Evolutionary conservation across 2,797 vertebrate species (phyloP).

Genomic region (Acropternis orthonyx): DNA sequence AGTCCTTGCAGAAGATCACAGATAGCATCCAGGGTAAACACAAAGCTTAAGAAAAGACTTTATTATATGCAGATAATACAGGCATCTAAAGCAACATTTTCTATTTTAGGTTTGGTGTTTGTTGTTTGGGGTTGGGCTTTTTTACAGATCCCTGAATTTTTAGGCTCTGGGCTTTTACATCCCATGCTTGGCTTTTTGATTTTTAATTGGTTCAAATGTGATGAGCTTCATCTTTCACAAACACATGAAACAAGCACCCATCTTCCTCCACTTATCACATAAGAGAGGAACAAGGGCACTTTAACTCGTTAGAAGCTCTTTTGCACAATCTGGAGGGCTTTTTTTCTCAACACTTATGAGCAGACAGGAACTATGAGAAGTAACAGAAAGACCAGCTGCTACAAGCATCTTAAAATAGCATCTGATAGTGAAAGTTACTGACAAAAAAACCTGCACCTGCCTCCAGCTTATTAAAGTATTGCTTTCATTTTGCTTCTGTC

Average conservation of each 20-base stretch:
- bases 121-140: not conserved
- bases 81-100: not conserved
- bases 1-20: not conserved
- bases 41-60: not conserved
- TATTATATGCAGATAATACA: not conserved
- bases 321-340: constrained; percentile 16
- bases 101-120: not conserved
- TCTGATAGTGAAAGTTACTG: constrained; percentile 36
- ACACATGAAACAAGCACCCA: not conserved
- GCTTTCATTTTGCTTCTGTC: constrained; percentile 23
- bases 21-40: not conserved
- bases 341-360: not conserved
- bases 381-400: not conserved
- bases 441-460: constrained; percentile 34
- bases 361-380: constrained; percentile 6
- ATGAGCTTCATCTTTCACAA: not conserved
- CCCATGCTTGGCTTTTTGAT: not conserved
- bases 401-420: constrained; percentile 44
- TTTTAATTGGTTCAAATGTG: not conserved
- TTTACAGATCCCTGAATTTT: not conserved
- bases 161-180: not conserved
- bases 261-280: not conserved
- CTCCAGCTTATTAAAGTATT: constrained; percentile 12
- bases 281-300: not conserved
- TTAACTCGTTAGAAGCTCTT: not conserved